phyloP scores from a whole-genome alignment of 2,888 invertebrate genomes.

The Clivina fossor region DNA sequence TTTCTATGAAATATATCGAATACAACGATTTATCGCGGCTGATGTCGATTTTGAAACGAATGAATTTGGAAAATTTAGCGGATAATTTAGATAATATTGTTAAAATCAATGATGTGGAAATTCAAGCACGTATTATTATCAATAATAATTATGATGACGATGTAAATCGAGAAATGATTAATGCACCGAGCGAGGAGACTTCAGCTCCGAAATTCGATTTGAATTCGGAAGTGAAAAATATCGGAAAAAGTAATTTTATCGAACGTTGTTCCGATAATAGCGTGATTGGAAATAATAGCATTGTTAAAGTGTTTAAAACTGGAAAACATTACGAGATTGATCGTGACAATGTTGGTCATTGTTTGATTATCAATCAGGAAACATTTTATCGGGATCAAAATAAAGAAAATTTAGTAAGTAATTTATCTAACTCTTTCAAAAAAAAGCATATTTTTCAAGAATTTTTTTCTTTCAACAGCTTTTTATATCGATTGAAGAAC shows the following conservation, averaged over 20 bases:
- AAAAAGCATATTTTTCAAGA: not conserved
- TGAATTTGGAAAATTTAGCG: conserved; percentile 41
- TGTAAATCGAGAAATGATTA: not conserved
- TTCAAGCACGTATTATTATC: conserved; percentile 4
- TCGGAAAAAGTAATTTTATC: not conserved
- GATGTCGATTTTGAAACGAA: conserved; percentile 43
- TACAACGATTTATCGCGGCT: conserved; percentile 42
- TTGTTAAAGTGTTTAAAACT: not conserved
- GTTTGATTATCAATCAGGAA: conserved; percentile 53
- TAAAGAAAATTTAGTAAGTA: conserved; percentile 34
- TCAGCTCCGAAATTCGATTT: too few relatives aligned
- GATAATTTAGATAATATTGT: conserved; percentile 3
- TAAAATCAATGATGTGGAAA: conserved; percentile 13
- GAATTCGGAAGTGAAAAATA: conserved; percentile 39
- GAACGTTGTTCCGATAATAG: conserved; percentile 15
- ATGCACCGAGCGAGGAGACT: not conserved
- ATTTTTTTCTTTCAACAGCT: conserved; percentile 2
- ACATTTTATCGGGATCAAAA: conserved; percentile 46
- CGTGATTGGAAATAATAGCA: conserved; percentile 22
- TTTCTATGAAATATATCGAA: conserved; percentile 42
- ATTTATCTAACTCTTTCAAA: not conserved
- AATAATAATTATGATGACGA: not conserved
- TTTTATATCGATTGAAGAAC: conserved; percentile 31
- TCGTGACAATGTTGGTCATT: conserved; percentile 47
- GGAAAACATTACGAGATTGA: conserved; percentile 44